Conservation (phyloP, 2,888 invertebrate genomes). For the Nycteola revayana region DNA sequence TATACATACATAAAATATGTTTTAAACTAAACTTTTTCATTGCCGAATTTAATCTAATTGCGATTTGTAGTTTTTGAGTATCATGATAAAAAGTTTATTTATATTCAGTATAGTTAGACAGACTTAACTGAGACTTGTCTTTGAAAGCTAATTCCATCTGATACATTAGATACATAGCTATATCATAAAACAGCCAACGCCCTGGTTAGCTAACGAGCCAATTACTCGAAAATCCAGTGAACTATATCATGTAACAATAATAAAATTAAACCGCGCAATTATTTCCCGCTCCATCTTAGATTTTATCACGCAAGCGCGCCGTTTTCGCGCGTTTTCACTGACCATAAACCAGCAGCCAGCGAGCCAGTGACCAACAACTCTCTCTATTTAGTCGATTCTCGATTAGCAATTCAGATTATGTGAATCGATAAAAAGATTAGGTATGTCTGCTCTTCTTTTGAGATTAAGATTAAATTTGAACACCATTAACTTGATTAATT, state of each 20-base stretch:
- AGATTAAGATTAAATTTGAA: not conserved
- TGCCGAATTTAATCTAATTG: too few species aligned
- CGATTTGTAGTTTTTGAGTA: too few species aligned
- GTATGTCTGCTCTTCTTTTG: not conserved
- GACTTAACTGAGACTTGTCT: too few species aligned
- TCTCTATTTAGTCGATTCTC: constrained; percentile 32
- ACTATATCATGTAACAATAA: constrained; percentile 7
- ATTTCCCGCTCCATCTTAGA: constrained; percentile 16
- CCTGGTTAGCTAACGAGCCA: not conserved
- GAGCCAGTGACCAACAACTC: constrained; percentile 20
- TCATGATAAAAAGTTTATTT: too few species aligned
- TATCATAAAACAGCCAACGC: too few species aligned
- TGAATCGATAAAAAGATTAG: constrained; percentile 15
- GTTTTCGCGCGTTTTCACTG: constrained; percentile 49
- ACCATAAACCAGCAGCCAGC: constrained; percentile 36
- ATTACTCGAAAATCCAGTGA: constrained; percentile 4
- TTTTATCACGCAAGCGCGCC: constrained; percentile 28
- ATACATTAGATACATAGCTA: too few species aligned
- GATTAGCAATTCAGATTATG: constrained; percentile 29
- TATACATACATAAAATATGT: too few species aligned
- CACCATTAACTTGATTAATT: too few species aligned
- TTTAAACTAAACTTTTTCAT: too few species aligned
- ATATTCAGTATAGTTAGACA: too few species aligned
- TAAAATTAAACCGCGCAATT: constrained; percentile 8
- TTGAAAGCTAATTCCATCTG: too few species aligned